A percentile compares a stretch with the other conserved stretches of the same genome.
Evolutionary conservation across 2,797 vertebrate genomes (phyloP).

Genomic region (Hipposideros larvatus): DNA sequence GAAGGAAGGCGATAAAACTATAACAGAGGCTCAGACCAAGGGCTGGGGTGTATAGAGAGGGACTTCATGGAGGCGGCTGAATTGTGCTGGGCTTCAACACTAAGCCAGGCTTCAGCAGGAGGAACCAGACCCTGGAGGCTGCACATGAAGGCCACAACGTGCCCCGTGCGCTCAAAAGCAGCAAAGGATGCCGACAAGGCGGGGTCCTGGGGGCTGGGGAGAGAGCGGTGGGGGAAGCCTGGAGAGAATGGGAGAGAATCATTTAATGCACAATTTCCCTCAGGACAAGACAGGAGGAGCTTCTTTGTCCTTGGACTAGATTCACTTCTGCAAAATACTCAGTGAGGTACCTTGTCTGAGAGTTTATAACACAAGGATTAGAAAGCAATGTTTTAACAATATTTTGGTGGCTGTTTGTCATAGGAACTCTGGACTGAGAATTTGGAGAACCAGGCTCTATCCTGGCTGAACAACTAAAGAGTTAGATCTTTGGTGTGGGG

Average conservation of each 20-base stretch:
- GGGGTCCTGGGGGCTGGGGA: too few species aligned
- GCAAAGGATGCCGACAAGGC: not conserved
- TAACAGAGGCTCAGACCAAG: not conserved
- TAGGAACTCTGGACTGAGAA: not conserved
- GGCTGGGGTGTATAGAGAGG: not conserved
- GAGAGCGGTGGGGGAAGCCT: not conserved
- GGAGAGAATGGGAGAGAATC: not conserved
- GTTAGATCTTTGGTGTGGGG: not conserved
- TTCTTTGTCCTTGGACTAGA: not conserved
- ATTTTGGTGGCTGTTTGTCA: not conserved
- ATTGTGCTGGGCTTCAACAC: not conserved
- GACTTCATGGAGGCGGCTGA: not conserved
- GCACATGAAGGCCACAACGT: not conserved
- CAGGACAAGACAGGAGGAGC: not conserved
- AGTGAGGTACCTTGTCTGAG: not conserved
- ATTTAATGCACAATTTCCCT: not conserved
- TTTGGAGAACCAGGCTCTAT: not conserved
- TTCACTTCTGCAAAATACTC: not conserved
- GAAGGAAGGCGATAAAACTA: not conserved
- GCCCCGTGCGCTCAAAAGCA: not conserved
- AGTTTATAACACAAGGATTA: not conserved
- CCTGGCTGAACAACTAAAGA: not conserved
- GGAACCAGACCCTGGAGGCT: not conserved
- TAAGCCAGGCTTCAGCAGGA: not conserved
- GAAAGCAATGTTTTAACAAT: not conserved